A percentile compares a stretch with the other conserved stretches of the same genome.
phyloP scores from a whole-genome alignment of 1,140 invertebrate genomes.

The Diorhabda sublineata region DNA sequence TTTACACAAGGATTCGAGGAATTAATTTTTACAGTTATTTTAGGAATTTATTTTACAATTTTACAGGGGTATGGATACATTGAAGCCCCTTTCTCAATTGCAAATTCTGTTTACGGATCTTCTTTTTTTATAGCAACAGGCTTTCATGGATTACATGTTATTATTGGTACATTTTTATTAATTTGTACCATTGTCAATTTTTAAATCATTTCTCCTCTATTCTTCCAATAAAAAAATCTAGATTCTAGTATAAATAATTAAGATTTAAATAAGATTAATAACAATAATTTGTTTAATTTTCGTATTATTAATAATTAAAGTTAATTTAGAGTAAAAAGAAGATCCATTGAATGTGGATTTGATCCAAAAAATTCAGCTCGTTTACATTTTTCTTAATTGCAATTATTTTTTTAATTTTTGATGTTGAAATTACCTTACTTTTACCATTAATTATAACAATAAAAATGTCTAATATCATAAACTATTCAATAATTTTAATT shows the following conservation, averaged over 20 bases:
- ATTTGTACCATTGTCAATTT: too few species aligned
- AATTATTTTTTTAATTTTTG: conserved; percentile 63
- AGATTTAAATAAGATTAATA: conserved; percentile 41
- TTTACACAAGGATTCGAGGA: too few species aligned
- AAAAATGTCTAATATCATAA: conserved; percentile 45
- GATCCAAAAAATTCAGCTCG: conserved; percentile 52
- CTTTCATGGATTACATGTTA: too few species aligned
- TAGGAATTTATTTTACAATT: too few species aligned
- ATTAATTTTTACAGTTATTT: too few species aligned
- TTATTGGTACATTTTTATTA: too few species aligned
- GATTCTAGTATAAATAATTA: conserved; percentile 50
- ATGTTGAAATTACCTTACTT: conserved; percentile 59
- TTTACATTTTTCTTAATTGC: conserved; percentile 58
- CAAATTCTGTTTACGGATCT: too few species aligned
- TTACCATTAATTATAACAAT: conserved; percentile 51
- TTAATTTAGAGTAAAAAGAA: conserved; percentile 54
- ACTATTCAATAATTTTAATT: conserved; percentile 40
- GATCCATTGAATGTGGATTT: conserved; percentile 62
- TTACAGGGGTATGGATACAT: too few species aligned
- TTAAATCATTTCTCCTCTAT: too few species aligned
- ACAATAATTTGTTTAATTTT: conserved; percentile 47
- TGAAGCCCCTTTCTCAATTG: too few species aligned
- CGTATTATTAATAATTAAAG: conserved; percentile 50
- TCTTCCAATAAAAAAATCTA: too few species aligned
- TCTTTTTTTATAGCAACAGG: too few species aligned